Conservation (phyloP, 2,797 vertebrate species). For the Linurgus olivaceus region DNA sequence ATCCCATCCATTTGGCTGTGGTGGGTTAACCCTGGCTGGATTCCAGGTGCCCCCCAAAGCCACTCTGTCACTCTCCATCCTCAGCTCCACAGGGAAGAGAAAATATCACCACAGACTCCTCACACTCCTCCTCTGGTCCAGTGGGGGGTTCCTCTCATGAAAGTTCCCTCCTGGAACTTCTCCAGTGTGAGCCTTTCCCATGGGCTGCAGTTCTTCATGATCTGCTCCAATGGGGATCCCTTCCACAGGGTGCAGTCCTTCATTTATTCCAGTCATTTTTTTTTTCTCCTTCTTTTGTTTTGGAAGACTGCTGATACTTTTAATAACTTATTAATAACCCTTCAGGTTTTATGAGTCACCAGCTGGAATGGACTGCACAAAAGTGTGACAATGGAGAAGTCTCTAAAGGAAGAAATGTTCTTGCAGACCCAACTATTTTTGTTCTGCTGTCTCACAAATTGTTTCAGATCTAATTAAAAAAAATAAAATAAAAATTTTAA, state of each 20-base stretch:
- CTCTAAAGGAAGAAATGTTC: background rate
- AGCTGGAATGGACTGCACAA: background rate
- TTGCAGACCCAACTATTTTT: background rate
- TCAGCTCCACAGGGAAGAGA: background rate
- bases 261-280: background rate
- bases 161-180: background rate
- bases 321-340: background rate
- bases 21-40: background rate
- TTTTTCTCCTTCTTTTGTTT: background rate
- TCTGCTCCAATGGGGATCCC: background rate
- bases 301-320: background rate
- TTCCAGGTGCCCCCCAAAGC: background rate
- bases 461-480: background rate
- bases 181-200: fast-evolving
- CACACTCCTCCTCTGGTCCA: background rate
- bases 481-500: background rate
- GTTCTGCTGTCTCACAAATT: background rate
- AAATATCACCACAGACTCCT: background rate
- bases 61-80: background rate
- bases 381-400: background rate
- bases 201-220: background rate
- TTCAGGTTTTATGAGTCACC: background rate
- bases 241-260: background rate
- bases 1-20: background rate
- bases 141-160: background rate